A percentile compares a stretch with the other conserved stretches of the same genome.
Evolutionary conservation across 2,113 vertebrate genomes (phyloP).

Genomic region (Triplophysa siluroides): DNA sequence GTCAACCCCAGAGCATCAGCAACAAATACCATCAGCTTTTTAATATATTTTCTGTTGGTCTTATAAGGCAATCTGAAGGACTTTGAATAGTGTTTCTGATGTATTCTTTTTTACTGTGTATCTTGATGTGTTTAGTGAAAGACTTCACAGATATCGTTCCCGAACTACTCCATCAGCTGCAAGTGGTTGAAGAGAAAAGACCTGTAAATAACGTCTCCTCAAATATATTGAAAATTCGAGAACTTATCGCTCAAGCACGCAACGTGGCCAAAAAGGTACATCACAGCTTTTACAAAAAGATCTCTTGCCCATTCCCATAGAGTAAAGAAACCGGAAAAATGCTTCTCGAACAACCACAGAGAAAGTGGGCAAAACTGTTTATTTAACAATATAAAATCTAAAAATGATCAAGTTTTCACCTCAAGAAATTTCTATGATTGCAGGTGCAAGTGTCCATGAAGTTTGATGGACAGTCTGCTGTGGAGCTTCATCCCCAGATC

Average conservation of each 20-base stretch:
- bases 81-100: not conserved
- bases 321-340: too few species aligned
- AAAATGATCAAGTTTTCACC: too few species aligned
- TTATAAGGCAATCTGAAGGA: not conserved
- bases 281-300: not conserved
- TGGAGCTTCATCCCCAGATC: constrained; percentile 86
- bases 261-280: constrained; percentile 94
- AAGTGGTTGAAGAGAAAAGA: constrained; percentile 86
- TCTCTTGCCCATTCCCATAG: too few species aligned
- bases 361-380: too few species aligned
- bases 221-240: constrained; percentile 89
- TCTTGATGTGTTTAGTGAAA: constrained; percentile 73
- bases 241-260: constrained; percentile 94
- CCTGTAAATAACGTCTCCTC: constrained; percentile 89
- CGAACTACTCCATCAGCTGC: constrained; percentile 85
- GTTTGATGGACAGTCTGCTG: constrained; percentile 89
- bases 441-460: constrained; percentile 98
- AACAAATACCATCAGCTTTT: not conserved
- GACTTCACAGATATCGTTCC: constrained; percentile 86
- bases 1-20: too few species aligned
- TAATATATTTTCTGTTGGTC: not conserved
- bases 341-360: too few species aligned
- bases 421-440: not conserved
- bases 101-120: not conserved
- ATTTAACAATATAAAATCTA: too few species aligned